Evolutionary conservation across 2,888 invertebrate species (phyloP), one percentile per base, ranked within the genome.

Genomic region (Sarcophaga variegata): DNA sequence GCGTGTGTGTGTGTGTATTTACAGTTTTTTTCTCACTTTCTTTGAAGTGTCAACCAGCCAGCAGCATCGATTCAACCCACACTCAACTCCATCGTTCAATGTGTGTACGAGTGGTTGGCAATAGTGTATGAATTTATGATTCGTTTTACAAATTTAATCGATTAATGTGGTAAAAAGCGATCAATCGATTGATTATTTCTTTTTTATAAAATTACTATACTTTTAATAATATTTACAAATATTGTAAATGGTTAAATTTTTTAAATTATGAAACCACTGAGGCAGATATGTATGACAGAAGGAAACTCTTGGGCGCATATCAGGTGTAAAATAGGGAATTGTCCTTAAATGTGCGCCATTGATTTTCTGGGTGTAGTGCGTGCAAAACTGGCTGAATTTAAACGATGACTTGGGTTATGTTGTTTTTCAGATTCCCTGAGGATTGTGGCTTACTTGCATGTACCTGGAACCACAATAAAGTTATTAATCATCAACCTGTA

Each of bases 1-100:
- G 12, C 54, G 54, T 54, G 12, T 54, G 54, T 17, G 14, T 49
- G 11, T 49, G 49, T 49, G 11, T 49, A 14, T 14, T 14, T 54
- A 54, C 17, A 54, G 59, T 12, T 54, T 72, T 20, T 17, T 79
- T 63, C 17, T 0, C 25, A 67, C 54, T 62, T 71, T 62, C 20
- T 76, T 79, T 75, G 8, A 25, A 80, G 22, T 60, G 63, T 63
- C 79, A 67, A 22, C 64, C 64, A 54, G 54, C 54, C 54, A 54
- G 54, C 54, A 83, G 70, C 67, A 81, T 54, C 54, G 25, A 54
- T 63, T 72, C 67, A 78, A 83, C 81, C 81, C 79, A 87, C 87
- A 67, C 63, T 60, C 54, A 14, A 4, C 14, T 17, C 4, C 54
- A 54, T 49, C 6, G 37, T 8, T 37, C 49, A n/a, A 79, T 67